Conservation (phyloP, 1,140 invertebrate species). For the Delia radicum region DNA sequence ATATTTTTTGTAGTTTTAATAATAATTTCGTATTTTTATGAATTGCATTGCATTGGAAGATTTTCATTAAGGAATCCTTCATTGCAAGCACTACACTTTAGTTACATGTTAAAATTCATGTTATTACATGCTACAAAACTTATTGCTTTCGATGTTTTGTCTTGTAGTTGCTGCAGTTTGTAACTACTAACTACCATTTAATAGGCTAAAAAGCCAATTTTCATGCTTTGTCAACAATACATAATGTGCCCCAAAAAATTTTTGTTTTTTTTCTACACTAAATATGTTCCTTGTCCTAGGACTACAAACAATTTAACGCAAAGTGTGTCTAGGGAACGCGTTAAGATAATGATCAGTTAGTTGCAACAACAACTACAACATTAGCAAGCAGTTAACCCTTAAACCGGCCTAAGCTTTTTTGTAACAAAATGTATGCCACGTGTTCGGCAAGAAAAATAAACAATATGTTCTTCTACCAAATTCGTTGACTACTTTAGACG, state of each 20-base stretch:
- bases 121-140: neutral
- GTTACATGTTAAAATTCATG: conserved; percentile 16
- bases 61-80: too few species aligned
- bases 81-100: neutral
- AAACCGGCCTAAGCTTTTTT: too few species aligned
- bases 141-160: neutral
- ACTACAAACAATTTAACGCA: neutral
- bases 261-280: neutral
- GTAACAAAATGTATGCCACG: too few species aligned
- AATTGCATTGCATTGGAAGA: too few species aligned
- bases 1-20: too few species aligned
- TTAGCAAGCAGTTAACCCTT: neutral
- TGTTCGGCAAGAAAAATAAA: too few species aligned
- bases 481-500: too few species aligned
- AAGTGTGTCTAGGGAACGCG: conserved; percentile 18
- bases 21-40: too few species aligned
- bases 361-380: neutral
- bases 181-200: conserved; percentile 9
- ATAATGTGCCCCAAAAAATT: neutral
- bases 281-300: neutral
- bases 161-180: neutral
- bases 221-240: conserved; percentile 19
- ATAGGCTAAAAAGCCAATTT: conserved; percentile 22
- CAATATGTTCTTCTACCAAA: too few species aligned
- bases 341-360: conserved; percentile 19